Evolutionary conservation across 2,113 vertebrate genomes (phyloP).

Genomic region (Odontesthes bonariensis): DNA sequence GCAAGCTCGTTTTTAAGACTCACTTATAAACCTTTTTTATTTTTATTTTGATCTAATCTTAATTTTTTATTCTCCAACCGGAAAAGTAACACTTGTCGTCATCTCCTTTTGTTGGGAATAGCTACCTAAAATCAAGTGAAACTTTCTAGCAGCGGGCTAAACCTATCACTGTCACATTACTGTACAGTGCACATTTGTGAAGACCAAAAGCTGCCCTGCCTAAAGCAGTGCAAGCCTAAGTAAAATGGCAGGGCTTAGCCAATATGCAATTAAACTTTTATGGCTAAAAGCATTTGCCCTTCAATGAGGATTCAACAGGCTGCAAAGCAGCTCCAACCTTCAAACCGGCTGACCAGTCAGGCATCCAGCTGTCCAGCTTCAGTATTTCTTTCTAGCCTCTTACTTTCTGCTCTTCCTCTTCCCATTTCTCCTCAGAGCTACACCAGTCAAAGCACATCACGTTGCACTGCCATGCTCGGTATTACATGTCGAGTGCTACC

Average conservation of each 20-base stretch:
- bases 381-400: neutral
- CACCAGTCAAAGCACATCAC: neutral
- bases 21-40: neutral
- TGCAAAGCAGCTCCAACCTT: neutral
- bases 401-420: neutral
- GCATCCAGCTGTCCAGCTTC: slow-evolving; percentile 9
- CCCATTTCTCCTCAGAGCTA: neutral
- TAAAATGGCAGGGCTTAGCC: neutral
- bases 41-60: neutral
- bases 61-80: too few relatives aligned
- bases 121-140: too few relatives aligned
- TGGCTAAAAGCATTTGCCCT: slow-evolving; percentile 12
- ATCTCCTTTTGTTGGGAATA: neutral
- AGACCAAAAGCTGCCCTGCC: neutral
- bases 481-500: neutral
- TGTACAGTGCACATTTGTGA: neutral
- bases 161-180: neutral
- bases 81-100: too few relatives aligned
- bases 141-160: too few relatives aligned
- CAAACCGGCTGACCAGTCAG: slow-evolving; percentile 6
- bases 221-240: too few relatives aligned
- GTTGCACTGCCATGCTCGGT: neutral
- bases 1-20: too few relatives aligned
- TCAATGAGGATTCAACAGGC: slow-evolving; percentile 9
- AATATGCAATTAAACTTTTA: neutral